Conservation (phyloP, 2,797 vertebrate genomes). For the Esox masquinongy region DNA sequence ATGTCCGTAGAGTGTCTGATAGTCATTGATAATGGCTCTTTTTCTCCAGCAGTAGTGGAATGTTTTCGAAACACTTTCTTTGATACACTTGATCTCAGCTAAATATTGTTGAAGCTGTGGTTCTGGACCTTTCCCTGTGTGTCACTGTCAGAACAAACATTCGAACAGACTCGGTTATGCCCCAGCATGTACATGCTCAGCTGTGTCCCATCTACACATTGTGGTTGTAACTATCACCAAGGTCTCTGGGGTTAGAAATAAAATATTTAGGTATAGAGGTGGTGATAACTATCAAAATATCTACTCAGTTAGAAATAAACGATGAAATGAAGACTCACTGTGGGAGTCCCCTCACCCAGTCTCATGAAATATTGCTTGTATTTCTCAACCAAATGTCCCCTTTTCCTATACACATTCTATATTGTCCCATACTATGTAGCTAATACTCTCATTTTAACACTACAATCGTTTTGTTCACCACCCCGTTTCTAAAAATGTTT, state of each 20-base stretch:
- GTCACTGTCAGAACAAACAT: background rate
- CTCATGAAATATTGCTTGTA: background rate
- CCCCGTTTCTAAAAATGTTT: too few relatives aligned
- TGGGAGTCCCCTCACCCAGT: background rate
- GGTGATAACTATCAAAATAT: too few relatives aligned
- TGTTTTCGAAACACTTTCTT: background rate
- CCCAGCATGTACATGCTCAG: background rate
- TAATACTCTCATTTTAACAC: background rate
- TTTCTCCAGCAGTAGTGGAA: background rate
- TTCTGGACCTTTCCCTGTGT: background rate
- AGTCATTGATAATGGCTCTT: slow-evolving; percentile 3
- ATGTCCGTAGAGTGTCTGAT: slow-evolving; percentile 4
- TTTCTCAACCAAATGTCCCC: slow-evolving; percentile 7
- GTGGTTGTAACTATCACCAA: background rate
- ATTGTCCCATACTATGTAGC: background rate
- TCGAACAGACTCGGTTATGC: background rate
- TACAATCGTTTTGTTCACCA: too few relatives aligned
- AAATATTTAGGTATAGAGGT: background rate
- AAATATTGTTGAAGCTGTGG: slow-evolving; percentile 6
- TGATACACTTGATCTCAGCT: slow-evolving; percentile 1
- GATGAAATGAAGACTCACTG: background rate
- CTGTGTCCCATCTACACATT: background rate
- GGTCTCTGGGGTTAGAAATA: background rate
- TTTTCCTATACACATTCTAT: background rate
- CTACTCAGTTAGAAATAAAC: too few relatives aligned